Conservation (phyloP, 2,888 invertebrate genomes). For the Pachymerium ferrugineum region DNA sequence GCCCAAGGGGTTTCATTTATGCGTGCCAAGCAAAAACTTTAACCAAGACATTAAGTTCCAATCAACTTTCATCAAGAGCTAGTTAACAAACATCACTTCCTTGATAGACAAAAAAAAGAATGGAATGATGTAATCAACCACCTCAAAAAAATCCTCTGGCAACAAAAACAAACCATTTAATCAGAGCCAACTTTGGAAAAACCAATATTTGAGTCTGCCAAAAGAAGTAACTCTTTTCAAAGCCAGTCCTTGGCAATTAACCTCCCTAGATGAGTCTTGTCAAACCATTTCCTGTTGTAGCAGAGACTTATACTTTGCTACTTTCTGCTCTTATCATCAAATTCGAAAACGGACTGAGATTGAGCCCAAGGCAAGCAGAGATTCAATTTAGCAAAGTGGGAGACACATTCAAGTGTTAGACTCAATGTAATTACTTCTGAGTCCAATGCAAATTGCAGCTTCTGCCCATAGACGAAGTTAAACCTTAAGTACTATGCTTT, state of each 20-base stretch:
- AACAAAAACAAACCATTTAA: conserved; percentile 3
- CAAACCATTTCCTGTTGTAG: conserved; percentile 14
- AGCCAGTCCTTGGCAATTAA: conserved; percentile 22
- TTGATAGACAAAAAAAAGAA: not conserved
- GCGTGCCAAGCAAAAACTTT: too few relatives aligned
- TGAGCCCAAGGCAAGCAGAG: conserved; percentile 5
- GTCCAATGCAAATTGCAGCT: conserved; percentile 24
- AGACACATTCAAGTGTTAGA: conserved; percentile 25
- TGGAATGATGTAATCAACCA: not conserved
- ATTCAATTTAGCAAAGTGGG: conserved; percentile 27
- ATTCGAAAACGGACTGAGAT: conserved; percentile 5
- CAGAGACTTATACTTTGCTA: conserved; percentile 16
- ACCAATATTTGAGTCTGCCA: conserved; percentile 16
- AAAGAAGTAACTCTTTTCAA: conserved; percentile 5
- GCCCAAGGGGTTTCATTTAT: too few relatives aligned
- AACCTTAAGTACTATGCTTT: conserved; percentile 23
- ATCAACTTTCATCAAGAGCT: not conserved
- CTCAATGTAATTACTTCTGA: conserved; percentile 17
- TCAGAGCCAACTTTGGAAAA: not conserved
- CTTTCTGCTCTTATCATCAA: conserved; percentile 10
- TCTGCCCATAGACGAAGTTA: conserved; percentile 19
- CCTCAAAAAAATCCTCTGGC: not conserved
- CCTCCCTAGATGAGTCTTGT: conserved; percentile 19
- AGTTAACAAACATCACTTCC: conserved; percentile 10
- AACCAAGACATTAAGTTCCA: not conserved